Percentiles rank a stretch among this genome's conserved stretches.
These are phyloP conservation scores for Gorsachius goisagi DNA, from an alignment of 2,113 vertebrate species.

Conservation along the genomic window DNA sequence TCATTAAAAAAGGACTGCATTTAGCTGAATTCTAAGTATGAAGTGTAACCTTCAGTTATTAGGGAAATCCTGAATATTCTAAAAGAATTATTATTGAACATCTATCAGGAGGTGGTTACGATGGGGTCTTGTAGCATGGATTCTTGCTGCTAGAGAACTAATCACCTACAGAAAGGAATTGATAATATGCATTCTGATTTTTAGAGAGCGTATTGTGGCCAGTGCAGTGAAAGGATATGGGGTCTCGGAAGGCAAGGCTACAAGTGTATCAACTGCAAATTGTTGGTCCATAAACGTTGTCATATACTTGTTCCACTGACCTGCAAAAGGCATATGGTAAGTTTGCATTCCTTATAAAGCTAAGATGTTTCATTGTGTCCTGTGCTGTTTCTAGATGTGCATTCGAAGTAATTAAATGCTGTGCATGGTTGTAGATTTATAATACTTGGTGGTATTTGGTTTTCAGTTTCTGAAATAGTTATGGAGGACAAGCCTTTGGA, in stretches of 20 bases:
- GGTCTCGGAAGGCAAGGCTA: slow-evolving; percentile 94
- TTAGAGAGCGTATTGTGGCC: slow-evolving; percentile 94
- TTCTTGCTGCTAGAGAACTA: neutral
- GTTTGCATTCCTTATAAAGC: neutral
- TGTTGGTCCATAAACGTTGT: slow-evolving; percentile 99
- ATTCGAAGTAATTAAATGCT: fast-evolving
- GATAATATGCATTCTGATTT: neutral
- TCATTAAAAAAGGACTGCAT: neutral
- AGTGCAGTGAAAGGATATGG: slow-evolving; percentile 99
- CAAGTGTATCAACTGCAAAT: slow-evolving; percentile 98
- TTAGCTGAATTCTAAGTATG: neutral
- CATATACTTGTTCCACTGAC: slow-evolving; percentile 91
- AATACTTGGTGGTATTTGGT: neutral
- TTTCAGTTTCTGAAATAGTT: neutral
- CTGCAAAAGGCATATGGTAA: slow-evolving; percentile 99
- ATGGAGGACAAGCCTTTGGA: neutral
- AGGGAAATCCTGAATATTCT: neutral
- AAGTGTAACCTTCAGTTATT: neutral
- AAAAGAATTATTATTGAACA: neutral
- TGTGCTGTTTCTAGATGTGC: neutral
- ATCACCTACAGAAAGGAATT: neutral
- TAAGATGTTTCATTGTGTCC: fast-evolving
- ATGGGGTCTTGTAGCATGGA: neutral
- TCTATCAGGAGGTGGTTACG: neutral
- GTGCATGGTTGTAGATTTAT: fast-evolving